Evolutionary conservation across 2,888 invertebrate species (phyloP).

Genomic region (Drosophila mimetica): DNA sequence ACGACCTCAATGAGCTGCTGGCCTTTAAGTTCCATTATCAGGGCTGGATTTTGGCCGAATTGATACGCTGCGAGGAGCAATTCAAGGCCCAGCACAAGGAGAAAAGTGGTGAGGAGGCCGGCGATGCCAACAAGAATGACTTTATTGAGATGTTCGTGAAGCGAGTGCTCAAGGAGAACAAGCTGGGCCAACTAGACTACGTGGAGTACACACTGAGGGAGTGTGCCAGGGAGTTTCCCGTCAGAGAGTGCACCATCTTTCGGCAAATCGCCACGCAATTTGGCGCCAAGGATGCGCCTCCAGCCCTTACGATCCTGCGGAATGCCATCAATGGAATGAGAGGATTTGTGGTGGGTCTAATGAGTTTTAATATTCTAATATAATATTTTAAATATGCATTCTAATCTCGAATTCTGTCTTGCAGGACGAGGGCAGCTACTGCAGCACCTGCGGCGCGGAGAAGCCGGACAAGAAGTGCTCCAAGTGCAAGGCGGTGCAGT

Average conservation of each 20-base stretch:
- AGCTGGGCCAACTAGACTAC: constrained; percentile 88
- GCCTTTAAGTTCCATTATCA: constrained; percentile 95
- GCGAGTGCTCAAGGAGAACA: constrained; percentile 90
- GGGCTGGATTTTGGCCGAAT: constrained; percentile 89
- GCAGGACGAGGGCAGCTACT: constrained; percentile 87
- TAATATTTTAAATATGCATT: no score
- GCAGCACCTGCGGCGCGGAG: constrained; percentile 94
- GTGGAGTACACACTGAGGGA: constrained; percentile 92
- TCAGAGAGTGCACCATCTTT: constrained; percentile 94
- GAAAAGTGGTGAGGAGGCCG: constrained; percentile 69
- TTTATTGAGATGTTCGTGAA: constrained; percentile 90
- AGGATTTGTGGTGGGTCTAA: constrained; percentile 87
- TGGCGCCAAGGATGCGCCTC: constrained; percentile 89
- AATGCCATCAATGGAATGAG: constrained; percentile 95
- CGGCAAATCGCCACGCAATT: constrained; percentile 91
- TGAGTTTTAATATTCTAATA: no score
- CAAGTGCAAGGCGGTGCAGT: constrained; percentile 96
- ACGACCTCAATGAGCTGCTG: constrained; percentile 95
- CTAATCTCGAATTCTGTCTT: constrained; percentile 1
- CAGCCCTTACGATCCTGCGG: constrained; percentile 89
- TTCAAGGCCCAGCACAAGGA: constrained; percentile 86
- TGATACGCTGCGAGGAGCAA: constrained; percentile 89
- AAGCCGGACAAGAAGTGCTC: constrained; percentile 97
- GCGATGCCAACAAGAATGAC: constrained; percentile 84
- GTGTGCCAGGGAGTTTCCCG: constrained; percentile 95